Base-by-base conservation (phyloP, 2,113 vertebrate species). In the Lampris megalopsis region DNA sequence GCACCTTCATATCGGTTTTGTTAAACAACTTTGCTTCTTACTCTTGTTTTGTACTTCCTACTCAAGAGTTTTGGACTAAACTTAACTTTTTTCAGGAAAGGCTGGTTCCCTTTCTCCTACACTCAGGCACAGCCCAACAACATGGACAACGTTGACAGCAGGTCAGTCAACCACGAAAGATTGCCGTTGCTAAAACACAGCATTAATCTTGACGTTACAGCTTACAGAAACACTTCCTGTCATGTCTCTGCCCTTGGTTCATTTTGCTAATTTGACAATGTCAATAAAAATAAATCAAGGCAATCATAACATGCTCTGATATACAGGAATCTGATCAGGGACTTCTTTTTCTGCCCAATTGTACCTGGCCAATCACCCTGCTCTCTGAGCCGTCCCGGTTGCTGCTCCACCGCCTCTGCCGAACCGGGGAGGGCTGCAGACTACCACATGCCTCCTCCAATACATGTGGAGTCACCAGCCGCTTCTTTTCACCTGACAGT, bases 71-170 rank as follows among this genome's bases (percentile, higher is more conserved):
- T 24, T 24, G 24, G 24, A 24, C 24, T 24, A 24, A 24, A 24
- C 24, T 24, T 24, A 24, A 24, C 24, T 24, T 24, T 24, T 75
- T 35, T 49, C 85, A 96, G 95, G 86, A 96, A 96, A 94, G 95
- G 95, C 86, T 96, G 95, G 95, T 96, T 96, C 86, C 95, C 95
- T 61, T 95, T 95, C 87, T 94, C 95, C 71, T 96, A 96, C 89
- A 96, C 95, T 57, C 94, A 95, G 53, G 88, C 93, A 0, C 84
- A 92, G 11, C 87, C 89, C n/a, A 88, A 81, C 63, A 83, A 77
- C 64, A 50, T 77, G 1, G 94, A 94, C 62, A 89, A 91, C 47
- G 75, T 87, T 0, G 88, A 93, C 58, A 64, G 70, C 77, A 93
- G 90, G 95, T 95, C 75, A 86, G 86, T 63, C 1, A 43, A 13